A percentile compares a stretch with the other conserved stretches of the same genome.
phyloP scores from a whole-genome alignment of 2,113 vertebrate genomes.

The Alexandromys fortis region DNA sequence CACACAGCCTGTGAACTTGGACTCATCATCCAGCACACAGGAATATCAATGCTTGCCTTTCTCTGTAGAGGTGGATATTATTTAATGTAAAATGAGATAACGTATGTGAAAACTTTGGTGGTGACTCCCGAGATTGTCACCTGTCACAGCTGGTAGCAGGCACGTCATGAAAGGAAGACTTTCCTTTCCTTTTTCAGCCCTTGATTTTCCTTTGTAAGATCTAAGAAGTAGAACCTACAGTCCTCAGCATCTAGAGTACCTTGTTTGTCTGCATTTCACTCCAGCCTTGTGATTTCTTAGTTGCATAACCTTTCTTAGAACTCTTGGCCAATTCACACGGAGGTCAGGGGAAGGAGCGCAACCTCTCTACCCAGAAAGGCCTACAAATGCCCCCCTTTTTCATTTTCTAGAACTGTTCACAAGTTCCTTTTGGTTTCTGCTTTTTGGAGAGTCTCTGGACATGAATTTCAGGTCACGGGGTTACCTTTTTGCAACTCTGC shows the following conservation, averaged over 20 bases:
- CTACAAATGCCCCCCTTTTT: not conserved
- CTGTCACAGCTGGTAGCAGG: not conserved
- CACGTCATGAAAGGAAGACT: not conserved
- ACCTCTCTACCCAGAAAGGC: not conserved
- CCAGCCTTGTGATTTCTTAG: slow-evolving; percentile 3
- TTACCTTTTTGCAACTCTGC: not conserved
- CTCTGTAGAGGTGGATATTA: not conserved
- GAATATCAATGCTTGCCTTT: not conserved
- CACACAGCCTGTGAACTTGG: not conserved
- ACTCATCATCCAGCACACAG: not conserved
- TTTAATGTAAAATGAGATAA: not conserved
- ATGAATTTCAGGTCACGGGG: slow-evolving; percentile 2
- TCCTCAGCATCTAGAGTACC: not conserved
- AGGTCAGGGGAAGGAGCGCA: not conserved
- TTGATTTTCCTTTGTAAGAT: not conserved
- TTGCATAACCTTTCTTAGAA: slow-evolving; percentile 58
- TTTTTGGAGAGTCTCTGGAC: not conserved
- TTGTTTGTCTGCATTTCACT: slow-evolving; percentile 25
- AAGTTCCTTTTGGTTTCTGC: not conserved
- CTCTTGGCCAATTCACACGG: slow-evolving; percentile 27
- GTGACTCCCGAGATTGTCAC: not conserved
- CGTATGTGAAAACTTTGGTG: not conserved
- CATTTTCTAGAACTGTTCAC: not conserved
- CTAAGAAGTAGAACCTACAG: not conserved
- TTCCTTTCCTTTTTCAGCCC: not conserved